Percentiles rank a stretch among this genome's conserved stretches.
Evolutionary conservation across 2,113 vertebrate species (phyloP).

Genomic region (Xiphias gladius): DNA sequence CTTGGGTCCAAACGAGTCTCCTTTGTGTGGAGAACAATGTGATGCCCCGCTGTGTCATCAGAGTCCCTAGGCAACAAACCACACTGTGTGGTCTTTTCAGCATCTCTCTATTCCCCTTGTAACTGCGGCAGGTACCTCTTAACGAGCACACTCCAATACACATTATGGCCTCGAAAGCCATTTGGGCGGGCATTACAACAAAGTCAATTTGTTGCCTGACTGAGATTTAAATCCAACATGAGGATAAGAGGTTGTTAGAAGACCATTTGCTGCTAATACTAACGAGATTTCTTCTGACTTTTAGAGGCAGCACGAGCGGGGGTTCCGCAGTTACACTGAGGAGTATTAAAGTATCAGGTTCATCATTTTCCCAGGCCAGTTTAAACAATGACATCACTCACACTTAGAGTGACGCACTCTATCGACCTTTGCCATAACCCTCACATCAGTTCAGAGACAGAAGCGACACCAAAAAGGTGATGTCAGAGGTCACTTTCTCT

Average conservation of each 20-base stretch:
- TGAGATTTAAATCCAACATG: constrained; percentile 42
- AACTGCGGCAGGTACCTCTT: constrained; percentile 76
- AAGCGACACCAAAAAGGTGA: constrained; percentile 71
- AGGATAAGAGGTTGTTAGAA: constrained; percentile 16
- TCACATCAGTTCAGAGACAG: constrained; percentile 59
- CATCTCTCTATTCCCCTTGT: constrained; percentile 62
- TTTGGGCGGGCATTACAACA: constrained; percentile 52
- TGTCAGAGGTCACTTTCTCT: constrained; percentile 83
- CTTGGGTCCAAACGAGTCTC: constrained; percentile 75
- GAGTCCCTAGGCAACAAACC: constrained; percentile 78
- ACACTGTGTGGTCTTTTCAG: constrained; percentile 73
- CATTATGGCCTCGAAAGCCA: constrained; percentile 72
- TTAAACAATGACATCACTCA: constrained; percentile 77
- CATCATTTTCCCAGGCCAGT: constrained; percentile 60
- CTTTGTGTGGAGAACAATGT: constrained; percentile 83
- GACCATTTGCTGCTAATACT: constrained; percentile 1
- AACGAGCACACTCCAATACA: constrained; percentile 74
- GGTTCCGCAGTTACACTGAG: background rate
- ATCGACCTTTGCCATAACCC: constrained; percentile 78
- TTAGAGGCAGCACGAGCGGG: background rate
- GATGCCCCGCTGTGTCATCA: constrained; percentile 78
- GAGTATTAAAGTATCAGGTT: constrained; percentile 25
- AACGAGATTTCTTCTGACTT: background rate
- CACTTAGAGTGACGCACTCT: constrained; percentile 61
- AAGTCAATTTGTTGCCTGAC: constrained; percentile 70